These are phyloP conservation scores for Polyploca ridens DNA, from an alignment of 2,888 invertebrate genomes.

Conservation along the genomic window DNA sequence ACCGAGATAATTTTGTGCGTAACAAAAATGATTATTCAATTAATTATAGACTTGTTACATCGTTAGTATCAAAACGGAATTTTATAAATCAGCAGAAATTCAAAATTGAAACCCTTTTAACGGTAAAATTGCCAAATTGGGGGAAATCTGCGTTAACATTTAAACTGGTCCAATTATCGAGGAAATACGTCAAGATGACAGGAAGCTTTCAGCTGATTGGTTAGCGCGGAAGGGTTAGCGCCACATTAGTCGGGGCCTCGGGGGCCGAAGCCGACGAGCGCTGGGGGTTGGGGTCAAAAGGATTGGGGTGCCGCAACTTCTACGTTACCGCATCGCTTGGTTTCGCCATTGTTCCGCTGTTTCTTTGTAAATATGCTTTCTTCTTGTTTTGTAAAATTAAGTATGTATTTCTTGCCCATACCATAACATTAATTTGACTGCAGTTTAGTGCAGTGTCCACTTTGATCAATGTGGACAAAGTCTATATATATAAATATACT, in stretches of 20 bases:
- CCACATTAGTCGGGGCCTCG: conserved; percentile 25
- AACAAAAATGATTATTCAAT: neutral
- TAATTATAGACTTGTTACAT: neutral
- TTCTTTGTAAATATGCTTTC: no score
- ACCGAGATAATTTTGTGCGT: neutral
- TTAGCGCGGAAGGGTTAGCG: conserved; percentile 53
- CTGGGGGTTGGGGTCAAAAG: conserved; percentile 19
- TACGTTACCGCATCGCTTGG: conserved; percentile 11
- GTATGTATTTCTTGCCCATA: neutral
- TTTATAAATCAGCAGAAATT: neutral
- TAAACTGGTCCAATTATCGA: conserved; percentile 40
- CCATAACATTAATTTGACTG: neutral
- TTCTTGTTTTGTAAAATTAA: neutral
- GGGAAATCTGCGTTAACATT: conserved; percentile 30
- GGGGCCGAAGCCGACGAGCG: conserved; percentile 19
- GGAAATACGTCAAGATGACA: conserved; percentile 38
- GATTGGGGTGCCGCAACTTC: conserved; percentile 35
- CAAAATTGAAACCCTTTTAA: neutral
- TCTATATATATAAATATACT: no score
- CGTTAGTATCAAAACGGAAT: no score
- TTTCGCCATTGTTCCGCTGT: neutral
- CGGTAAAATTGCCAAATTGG: neutral
- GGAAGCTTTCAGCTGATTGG: conserved; percentile 71
- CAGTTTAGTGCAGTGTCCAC: no score
- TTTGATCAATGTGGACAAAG: no score